phyloP scores from a whole-genome alignment of 2,113 vertebrate genomes.

The Dromiciops gliroides region DNA sequence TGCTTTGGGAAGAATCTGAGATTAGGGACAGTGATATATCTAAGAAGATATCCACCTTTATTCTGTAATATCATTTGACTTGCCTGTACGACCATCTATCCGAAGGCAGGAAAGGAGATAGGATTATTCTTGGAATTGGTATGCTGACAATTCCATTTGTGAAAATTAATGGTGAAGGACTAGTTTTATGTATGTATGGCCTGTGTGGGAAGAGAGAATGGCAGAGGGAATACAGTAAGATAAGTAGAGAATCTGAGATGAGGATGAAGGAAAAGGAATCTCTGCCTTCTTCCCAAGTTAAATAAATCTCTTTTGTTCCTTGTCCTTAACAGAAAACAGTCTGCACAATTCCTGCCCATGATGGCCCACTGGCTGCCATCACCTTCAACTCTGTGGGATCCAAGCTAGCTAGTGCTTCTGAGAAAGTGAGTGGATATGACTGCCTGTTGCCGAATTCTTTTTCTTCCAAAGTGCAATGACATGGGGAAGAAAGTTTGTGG shows the following conservation, averaged over 20 bases:
- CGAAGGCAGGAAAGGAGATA: background rate
- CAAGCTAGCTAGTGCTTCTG: constrained; percentile 93
- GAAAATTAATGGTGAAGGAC: background rate
- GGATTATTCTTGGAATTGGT: background rate
- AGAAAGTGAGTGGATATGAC: constrained; percentile 86
- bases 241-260: background rate
- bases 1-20: background rate
- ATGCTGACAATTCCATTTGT: background rate
- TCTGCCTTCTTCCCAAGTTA: fast-evolving
- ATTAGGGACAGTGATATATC: fast-evolving
- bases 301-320: background rate
- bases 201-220: background rate
- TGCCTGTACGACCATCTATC: background rate
- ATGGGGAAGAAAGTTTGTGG: background rate
- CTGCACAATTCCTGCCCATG: constrained; percentile 92
- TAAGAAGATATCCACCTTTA: fast-evolving
- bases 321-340: constrained; percentile 86
- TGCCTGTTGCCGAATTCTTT: fast-evolving
- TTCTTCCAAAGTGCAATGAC: background rate
- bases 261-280: too few relatives aligned
- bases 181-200: background rate
- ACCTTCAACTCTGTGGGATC: constrained; percentile 91
- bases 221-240: background rate
- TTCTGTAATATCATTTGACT: background rate
- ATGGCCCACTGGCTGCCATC: constrained; percentile 93